Percentiles rank a stretch among this genome's conserved stretches.
phyloP scores from a whole-genome alignment of 2,113 vertebrate genomes.

The Numenius arquata region DNA sequence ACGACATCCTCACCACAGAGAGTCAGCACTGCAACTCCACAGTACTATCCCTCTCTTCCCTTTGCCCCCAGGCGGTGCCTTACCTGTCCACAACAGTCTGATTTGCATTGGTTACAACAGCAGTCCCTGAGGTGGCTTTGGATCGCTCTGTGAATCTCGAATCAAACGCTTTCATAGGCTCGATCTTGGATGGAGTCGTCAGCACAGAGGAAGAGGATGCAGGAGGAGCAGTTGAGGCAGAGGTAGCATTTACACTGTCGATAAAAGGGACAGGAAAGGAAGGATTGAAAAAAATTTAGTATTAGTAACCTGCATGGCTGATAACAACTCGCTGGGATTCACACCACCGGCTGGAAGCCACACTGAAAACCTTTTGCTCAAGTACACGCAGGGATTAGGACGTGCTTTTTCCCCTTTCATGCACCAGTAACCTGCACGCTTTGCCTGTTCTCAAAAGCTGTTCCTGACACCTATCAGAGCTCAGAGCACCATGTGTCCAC shows the following conservation, averaged over 20 bases:
- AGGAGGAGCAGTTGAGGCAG: slow-evolving; percentile 64
- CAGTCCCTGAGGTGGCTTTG: slow-evolving; percentile 90
- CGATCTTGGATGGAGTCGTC: slow-evolving; percentile 90
- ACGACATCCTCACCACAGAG: neutral
- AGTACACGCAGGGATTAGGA: neutral
- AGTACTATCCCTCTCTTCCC: neutral
- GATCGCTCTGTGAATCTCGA: slow-evolving; percentile 97
- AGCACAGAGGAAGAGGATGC: slow-evolving; percentile 80
- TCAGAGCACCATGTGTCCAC: neutral
- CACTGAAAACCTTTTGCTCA: neutral
- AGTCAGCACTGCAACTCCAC: neutral
- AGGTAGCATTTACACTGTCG: slow-evolving; percentile 73
- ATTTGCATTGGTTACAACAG: slow-evolving; percentile 77
- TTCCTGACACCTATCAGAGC: neutral
- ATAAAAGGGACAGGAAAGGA: neutral
- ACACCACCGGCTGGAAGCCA: neutral
- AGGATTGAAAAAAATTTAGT: neutral
- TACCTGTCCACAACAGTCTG: slow-evolving; percentile 86
- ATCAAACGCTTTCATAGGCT: slow-evolving; percentile 97
- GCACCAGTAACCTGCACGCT: neutral
- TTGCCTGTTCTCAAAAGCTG: neutral
- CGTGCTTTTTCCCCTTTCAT: neutral
- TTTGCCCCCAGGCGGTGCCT: neutral
- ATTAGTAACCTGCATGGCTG: neutral
- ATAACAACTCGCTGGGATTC: neutral